phyloP scores from a whole-genome alignment of 35 echinoderm and acorn worm species.

The Apostichopus parvimensis region DNA sequence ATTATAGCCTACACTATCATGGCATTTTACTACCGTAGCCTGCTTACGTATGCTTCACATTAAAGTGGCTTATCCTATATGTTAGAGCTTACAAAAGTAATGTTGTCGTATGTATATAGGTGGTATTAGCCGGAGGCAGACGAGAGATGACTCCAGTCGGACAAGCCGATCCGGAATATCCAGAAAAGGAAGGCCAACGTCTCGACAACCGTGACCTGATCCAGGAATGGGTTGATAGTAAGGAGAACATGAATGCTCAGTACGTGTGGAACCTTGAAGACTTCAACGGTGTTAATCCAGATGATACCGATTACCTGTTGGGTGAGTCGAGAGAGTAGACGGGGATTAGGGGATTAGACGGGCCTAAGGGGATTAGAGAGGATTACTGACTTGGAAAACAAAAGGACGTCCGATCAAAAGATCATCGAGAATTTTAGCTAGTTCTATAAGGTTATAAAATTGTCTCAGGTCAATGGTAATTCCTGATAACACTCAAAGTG shows the following conservation, averaged over 20 bases:
- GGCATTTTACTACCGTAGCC: too few species aligned
- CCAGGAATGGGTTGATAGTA: conserved; percentile 76
- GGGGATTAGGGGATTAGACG: too few species aligned
- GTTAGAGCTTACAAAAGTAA: background rate
- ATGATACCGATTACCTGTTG: conserved; percentile 75
- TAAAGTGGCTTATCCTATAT: background rate
- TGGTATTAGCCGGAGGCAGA: conserved; percentile 85
- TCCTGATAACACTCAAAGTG: too few species aligned
- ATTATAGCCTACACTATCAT: too few species aligned
- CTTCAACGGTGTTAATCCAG: conserved; percentile 67
- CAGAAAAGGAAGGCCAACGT: conserved; percentile 51
- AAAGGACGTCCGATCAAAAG: too few species aligned
- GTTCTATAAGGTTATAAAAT: too few species aligned
- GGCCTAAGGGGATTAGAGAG: too few species aligned
- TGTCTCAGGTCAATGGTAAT: too few species aligned
- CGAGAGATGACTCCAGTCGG: conserved; percentile 54
- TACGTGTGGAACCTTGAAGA: conserved; percentile 88
- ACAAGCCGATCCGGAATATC: conserved; percentile 70
- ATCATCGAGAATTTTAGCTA: too few species aligned
- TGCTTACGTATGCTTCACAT: too few species aligned
- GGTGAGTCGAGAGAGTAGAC: conserved; percentile 47
- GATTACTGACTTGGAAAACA: too few species aligned
- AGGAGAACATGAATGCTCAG: conserved; percentile 44
- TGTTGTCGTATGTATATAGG: conserved; percentile 43
- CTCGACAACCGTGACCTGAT: conserved; percentile 80